Evolutionary conservation across 37 sponge, comb jelly and placozoan species (phyloP).

Genomic region (Spongia lamella): DNA sequence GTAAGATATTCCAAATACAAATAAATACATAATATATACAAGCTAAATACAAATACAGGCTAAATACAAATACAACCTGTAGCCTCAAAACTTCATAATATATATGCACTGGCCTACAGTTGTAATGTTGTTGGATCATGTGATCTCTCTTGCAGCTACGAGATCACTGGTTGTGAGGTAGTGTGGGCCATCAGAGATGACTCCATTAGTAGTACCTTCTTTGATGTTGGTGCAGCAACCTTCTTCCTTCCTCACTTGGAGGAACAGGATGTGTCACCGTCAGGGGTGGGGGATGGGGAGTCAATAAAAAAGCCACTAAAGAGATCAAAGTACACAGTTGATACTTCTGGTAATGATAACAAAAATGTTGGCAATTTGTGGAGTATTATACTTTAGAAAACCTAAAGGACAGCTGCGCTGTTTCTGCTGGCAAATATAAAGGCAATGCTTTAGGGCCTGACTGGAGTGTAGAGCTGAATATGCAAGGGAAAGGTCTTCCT

Average conservation of each 20-base stretch:
- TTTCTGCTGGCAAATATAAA: background rate
- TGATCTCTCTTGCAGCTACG: constrained; percentile 51
- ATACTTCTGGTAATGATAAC: constrained; percentile 21
- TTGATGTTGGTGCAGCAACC: constrained; percentile 91
- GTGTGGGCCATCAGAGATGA: constrained; percentile 94
- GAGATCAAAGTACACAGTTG: constrained; percentile 73
- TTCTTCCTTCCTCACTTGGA: constrained; percentile 81
- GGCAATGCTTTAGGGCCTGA: constrained; percentile 97
- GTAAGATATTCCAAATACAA: constrained; percentile 53
- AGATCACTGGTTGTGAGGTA: constrained; percentile 73
- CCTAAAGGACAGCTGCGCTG: background rate
- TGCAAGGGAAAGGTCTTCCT: constrained; percentile 47
- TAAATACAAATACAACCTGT: too few relatives aligned
- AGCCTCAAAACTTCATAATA: too few relatives aligned
- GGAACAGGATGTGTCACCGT: background rate
- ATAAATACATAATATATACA: too few relatives aligned
- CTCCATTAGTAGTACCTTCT: constrained; percentile 82
- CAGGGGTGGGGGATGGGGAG: background rate
- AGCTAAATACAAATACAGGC: too few relatives aligned
- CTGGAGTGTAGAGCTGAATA: constrained; percentile 73
- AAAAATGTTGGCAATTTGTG: too few relatives aligned
- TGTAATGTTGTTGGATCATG: background rate
- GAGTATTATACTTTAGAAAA: background rate
- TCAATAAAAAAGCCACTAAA: constrained; percentile 36
- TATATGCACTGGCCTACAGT: background rate